Evolutionary conservation across 2,888 invertebrate genomes (phyloP), one percentile per base, ranked within the genome.

Genomic region (Nezara viridula): DNA sequence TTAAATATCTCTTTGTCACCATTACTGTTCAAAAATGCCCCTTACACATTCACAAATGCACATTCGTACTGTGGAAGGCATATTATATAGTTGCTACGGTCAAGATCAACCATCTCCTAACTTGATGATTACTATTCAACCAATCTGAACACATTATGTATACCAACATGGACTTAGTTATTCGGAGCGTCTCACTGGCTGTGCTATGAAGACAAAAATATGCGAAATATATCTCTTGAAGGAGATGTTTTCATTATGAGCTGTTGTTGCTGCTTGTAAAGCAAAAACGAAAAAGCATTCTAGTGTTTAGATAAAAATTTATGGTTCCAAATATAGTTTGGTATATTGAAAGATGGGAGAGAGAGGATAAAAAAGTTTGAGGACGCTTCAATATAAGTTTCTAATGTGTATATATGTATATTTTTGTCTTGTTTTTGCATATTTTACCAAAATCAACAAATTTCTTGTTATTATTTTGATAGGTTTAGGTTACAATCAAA

Each of bases 21-120:
- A 52, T 77, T 86, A 44, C 49, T 32, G 19, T 60, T 40, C 44
- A 85, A 55, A 19, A 44, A 60, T 44, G 85, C 77, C 52, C n/a
- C 32, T 85, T 37, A 89, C 85, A 89, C 81, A 81, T 16, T 81
- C 81, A 81, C 81, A 44, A 81, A 81, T 81, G 81, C 81, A 81
- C 81, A 81, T 81, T 81, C 44, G 81, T 81, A 44, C 81, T 81
- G 44, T 44, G 81, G 44, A 47, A 81, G 81, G 44, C 81, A 81
- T 81, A 40, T 10, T 24, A 81, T 81, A 27, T 77, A 40, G 77
- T 44, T 40, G 40, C 40, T 77, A 40, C 40, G 40, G 40, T 77
- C 19, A 77, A 77, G 66, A 73, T 73, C 44, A 24, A 81, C n/a
- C 81, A 81, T 81, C 44, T 73, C 66, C 21, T 2, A 73, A 32